Evolutionary conservation across 2,113 vertebrate genomes (phyloP).

Genomic region (Phodopus roborovskii): DNA sequence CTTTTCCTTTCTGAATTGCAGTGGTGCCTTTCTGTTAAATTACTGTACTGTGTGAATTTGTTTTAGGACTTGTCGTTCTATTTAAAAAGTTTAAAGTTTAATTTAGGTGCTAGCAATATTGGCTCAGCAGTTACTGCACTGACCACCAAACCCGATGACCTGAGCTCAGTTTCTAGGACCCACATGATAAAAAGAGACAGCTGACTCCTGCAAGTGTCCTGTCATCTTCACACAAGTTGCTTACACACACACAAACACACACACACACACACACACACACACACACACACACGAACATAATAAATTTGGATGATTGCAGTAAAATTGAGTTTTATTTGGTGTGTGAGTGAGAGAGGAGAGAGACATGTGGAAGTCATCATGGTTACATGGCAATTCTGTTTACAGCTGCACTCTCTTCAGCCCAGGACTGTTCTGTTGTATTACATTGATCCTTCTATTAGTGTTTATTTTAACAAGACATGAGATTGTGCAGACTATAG

Average conservation of each 20-base stretch:
- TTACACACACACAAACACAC: background rate
- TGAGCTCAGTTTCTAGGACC: background rate
- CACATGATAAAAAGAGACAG: background rate
- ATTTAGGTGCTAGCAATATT: background rate
- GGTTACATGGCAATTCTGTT: background rate
- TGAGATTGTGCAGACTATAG: background rate
- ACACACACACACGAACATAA: background rate
- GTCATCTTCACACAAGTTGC: background rate
- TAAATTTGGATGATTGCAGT: background rate
- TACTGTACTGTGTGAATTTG: background rate
- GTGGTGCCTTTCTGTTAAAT: background rate
- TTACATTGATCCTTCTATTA: background rate
- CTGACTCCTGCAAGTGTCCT: background rate
- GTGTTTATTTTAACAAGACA: background rate
- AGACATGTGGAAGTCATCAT: background rate
- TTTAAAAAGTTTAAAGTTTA: background rate
- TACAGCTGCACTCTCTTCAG: background rate
- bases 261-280: background rate
- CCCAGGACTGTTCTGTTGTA: background rate
- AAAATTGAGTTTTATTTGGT: background rate
- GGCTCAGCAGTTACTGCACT: background rate
- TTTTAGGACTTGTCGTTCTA: conserved; percentile 1
- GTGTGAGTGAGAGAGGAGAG: background rate
- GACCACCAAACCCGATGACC: background rate
- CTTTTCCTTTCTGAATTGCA: conserved; percentile 56